Percentiles rank a stretch among this genome's conserved stretches.
These are phyloP conservation scores for Podargus strigoides DNA, from an alignment of 2,797 vertebrate genomes.

Conservation along the genomic window DNA sequence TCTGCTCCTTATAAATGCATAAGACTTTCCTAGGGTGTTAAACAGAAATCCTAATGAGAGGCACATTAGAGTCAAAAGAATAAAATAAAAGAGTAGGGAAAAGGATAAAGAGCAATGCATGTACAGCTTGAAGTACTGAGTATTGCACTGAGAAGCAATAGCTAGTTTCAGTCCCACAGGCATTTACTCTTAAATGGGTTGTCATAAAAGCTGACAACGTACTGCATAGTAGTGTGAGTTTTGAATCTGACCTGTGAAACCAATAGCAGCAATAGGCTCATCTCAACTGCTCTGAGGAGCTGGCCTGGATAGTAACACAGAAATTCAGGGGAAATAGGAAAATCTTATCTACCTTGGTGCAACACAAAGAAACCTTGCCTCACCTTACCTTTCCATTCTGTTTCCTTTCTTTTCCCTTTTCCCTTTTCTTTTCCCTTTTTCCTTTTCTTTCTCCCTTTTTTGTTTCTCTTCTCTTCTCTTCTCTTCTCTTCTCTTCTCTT, in stretches of 20 bases:
- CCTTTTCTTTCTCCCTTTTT: too few relatives aligned
- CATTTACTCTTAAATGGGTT: not conserved
- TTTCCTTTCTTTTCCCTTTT: too few relatives aligned
- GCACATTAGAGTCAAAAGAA: not conserved
- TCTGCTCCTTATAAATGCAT: constrained; percentile 29
- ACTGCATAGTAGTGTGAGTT: not conserved
- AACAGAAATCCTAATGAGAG: constrained; percentile 9
- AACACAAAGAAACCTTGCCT: not conserved
- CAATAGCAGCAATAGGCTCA: not conserved
- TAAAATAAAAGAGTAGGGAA: not conserved
- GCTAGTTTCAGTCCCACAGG: not conserved
- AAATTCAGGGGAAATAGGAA: not conserved
- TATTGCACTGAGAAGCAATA: not conserved
- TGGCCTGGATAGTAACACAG: not conserved
- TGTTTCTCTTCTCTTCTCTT: not conserved
- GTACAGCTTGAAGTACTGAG: not conserved
- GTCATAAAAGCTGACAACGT: not conserved
- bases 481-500: too few relatives aligned
- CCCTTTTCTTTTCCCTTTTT: too few relatives aligned
- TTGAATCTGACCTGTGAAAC: not conserved
- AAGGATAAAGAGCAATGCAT: not conserved
- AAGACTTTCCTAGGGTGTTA: constrained; percentile 3
- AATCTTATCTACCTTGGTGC: not conserved
- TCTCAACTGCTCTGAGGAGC: not conserved
- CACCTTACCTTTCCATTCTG: not conserved